Evolutionary conservation across 2,888 invertebrate genomes (phyloP).

Genomic region (Pinctada fucata): DNA sequence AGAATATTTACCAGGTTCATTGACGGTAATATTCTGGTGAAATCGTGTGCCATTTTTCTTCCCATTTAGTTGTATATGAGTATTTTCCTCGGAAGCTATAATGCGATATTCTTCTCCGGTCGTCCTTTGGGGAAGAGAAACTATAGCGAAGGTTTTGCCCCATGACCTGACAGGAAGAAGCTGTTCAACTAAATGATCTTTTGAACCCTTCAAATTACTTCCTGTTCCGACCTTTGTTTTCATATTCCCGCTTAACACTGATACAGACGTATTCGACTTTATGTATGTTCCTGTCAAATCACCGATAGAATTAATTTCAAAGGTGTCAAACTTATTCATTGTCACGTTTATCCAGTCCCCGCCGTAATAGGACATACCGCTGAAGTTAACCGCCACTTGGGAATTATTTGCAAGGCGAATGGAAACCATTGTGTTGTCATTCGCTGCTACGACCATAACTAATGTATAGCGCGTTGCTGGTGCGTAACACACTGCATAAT

Average conservation of each 20-base stretch:
- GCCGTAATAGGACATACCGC: conserved; percentile 30
- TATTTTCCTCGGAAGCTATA: conserved; percentile 44
- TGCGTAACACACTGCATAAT: conserved; percentile 48
- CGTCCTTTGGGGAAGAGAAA: conserved; percentile 57
- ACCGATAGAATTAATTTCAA: conserved; percentile 45
- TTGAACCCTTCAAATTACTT: conserved; percentile 24
- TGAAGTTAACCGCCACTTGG: conserved; percentile 34
- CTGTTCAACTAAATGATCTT: conserved; percentile 59
- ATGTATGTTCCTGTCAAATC: conserved; percentile 65
- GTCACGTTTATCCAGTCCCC: conserved; percentile 26
- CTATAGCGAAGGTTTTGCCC: conserved; percentile 62
- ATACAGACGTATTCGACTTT: conserved; percentile 51
- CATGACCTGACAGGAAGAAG: conserved; percentile 61
- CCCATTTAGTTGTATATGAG: conserved; percentile 26
- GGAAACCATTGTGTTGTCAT: conserved; percentile 38
- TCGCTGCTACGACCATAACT: conserved; percentile 43
- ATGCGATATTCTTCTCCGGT: conserved; percentile 60
- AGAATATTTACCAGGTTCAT: conserved; percentile 23
- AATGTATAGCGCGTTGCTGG: conserved; percentile 36
- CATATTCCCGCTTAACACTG: conserved; percentile 60
- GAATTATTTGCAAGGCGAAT: conserved; percentile 37
- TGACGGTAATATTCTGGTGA: neutral
- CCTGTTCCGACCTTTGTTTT: conserved; percentile 44
- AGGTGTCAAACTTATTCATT: conserved; percentile 42
- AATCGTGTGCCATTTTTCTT: neutral